Percentiles rank a stretch among this genome's conserved stretches.
phyloP scores from a whole-genome alignment of 1,140 invertebrate genomes.

The Bombus affinis region DNA sequence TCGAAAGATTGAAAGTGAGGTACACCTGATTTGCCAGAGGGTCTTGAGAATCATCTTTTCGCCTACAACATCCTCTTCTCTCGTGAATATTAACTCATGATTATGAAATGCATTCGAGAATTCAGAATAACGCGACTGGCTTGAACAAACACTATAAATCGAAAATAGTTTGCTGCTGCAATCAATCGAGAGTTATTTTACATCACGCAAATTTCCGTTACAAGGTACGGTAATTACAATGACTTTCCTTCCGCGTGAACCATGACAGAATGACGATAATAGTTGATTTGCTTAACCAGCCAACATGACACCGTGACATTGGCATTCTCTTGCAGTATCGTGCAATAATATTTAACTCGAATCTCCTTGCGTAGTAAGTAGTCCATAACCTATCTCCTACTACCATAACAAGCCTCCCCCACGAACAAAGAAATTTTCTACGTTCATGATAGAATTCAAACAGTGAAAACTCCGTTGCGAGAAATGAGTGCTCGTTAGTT shows the following conservation, averaged over 20 bases:
- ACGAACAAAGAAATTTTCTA: slow-evolving; percentile 77
- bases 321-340: slow-evolving; percentile 47
- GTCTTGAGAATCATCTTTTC: slow-evolving; percentile 23
- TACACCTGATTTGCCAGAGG: slow-evolving; percentile 28
- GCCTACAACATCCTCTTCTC: slow-evolving; percentile 5
- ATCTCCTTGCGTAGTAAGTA: slow-evolving; percentile 69
- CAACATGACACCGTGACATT: slow-evolving; percentile 33
- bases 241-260: not conserved
- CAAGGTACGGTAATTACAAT: not conserved
- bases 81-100: slow-evolving; percentile 33
- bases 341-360: slow-evolving; percentile 38
- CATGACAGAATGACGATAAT: not conserved
- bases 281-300: slow-evolving; percentile 25
- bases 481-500: slow-evolving; percentile 73
- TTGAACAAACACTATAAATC: not conserved
- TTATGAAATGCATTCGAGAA: not conserved
- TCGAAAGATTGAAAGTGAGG: not conserved
- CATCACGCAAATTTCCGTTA: not conserved
- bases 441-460: slow-evolving; percentile 67
- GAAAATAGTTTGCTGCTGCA: not conserved
- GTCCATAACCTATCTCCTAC: slow-evolving; percentile 76
- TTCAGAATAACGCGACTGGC: no score
- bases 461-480: slow-evolving; percentile 74
- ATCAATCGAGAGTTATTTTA: not conserved
- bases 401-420: slow-evolving; percentile 72